These are phyloP conservation scores for Alaudala cheleensis DNA, from an alignment of 2,113 vertebrate species.

Conservation along the genomic window DNA sequence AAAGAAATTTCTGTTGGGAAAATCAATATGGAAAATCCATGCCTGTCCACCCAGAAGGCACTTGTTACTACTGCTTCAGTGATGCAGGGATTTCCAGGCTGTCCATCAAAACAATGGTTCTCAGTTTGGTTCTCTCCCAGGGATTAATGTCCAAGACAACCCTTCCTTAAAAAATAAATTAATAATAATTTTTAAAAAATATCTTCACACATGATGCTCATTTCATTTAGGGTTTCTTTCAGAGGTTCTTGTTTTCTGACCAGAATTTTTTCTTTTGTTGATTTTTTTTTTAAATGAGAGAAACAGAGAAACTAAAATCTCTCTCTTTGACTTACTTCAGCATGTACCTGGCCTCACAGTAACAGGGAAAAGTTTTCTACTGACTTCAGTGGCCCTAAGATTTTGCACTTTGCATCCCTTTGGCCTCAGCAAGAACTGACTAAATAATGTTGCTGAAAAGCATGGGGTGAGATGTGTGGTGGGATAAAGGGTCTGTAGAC, in stretches of 20 bases:
- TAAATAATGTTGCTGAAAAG: neutral
- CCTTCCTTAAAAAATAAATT: neutral
- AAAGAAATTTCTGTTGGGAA: neutral
- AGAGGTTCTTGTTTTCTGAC: neutral
- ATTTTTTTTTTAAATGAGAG: neutral
- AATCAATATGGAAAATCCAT: neutral
- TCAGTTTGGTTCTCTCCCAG: neutral
- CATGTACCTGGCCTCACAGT: neutral
- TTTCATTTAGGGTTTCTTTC: neutral
- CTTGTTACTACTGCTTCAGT: neutral
- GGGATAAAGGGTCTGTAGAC: constrained; percentile 1
- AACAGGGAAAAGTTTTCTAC: neutral
- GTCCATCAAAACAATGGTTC: neutral
- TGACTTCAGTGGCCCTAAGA: neutral
- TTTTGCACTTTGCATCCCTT: neutral
- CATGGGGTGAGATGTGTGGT: neutral
- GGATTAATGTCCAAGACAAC: neutral
- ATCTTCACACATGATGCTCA: neutral
- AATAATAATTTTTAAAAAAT: neutral
- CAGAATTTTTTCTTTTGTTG: neutral
- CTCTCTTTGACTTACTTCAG: neutral
- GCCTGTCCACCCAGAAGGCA: neutral
- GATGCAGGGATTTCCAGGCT: neutral
- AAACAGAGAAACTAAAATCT: neutral
- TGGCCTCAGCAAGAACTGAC: neutral